Evolutionary conservation across 2,888 invertebrate genomes (phyloP).

Genomic region (Ceratothoa steindachneri): DNA sequence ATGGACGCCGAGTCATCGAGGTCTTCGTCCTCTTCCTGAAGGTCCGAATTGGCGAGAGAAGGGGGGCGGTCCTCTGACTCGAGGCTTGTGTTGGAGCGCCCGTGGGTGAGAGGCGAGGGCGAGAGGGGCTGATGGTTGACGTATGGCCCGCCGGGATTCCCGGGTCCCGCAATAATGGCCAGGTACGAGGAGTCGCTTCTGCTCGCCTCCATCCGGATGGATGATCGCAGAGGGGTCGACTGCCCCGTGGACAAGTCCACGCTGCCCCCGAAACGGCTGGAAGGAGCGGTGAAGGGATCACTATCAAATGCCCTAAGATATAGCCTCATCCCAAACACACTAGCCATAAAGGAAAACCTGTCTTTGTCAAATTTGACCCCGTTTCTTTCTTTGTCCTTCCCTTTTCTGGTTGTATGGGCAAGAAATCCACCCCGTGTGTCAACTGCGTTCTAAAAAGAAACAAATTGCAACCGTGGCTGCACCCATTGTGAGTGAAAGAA

Average conservation of each 20-base stretch:
- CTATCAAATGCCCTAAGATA: too few species aligned
- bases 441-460: too few species aligned
- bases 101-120: conserved; percentile 60
- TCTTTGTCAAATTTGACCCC: too few species aligned
- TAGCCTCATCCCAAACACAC: too few species aligned
- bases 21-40: conserved; percentile 38
- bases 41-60: conserved; percentile 54
- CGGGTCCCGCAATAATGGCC: conserved; percentile 68
- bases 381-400: too few species aligned
- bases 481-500: too few species aligned
- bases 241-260: neutral
- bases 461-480: too few species aligned
- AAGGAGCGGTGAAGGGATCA: too few species aligned
- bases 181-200: conserved; percentile 68
- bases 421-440: too few species aligned
- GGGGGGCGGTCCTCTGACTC: conserved; percentile 64
- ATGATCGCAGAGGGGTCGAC: neutral
- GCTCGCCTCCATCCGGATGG: neutral
- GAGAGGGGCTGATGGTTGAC: conserved; percentile 2
- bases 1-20: conserved; percentile 21
- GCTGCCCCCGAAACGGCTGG: neutral
- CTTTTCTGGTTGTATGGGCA: too few species aligned
- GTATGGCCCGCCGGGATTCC: conserved; percentile 56
- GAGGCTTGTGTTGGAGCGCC: conserved; percentile 57
- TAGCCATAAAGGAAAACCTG: too few species aligned